Conservation (phyloP, 2,797 vertebrate species). For the Manis pentadactyla region DNA sequence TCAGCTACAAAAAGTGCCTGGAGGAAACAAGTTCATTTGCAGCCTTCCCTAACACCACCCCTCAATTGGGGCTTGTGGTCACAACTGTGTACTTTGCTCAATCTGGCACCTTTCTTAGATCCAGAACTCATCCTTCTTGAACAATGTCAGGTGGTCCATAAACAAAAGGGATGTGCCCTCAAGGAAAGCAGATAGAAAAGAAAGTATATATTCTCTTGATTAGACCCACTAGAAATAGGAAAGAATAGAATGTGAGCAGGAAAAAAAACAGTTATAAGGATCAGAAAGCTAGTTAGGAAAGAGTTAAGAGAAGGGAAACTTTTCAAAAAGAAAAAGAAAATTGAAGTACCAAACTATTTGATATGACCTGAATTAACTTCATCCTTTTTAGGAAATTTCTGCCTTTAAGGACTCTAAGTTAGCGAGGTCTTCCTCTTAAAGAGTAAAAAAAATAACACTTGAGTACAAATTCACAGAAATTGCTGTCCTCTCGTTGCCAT, state of each 20-base stretch:
- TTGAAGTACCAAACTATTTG: not conserved
- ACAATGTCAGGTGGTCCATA: not conserved
- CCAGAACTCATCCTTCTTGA: not conserved
- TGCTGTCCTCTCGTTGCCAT: not conserved
- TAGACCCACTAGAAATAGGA: not conserved
- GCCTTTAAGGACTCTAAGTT: not conserved
- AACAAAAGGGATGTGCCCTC: not conserved
- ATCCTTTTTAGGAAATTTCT: slow-evolving; percentile 21
- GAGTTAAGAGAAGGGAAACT: not conserved
- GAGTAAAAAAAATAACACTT: not conserved
- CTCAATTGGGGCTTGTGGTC: not conserved
- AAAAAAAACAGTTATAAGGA: not conserved
- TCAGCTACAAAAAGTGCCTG: not conserved
- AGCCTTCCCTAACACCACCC: not conserved
- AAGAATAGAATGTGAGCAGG: not conserved
- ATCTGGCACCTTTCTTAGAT: not conserved
- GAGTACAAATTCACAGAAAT: not conserved
- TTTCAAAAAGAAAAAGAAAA: not conserved
- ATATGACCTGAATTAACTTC: not conserved
- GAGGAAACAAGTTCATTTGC: not conserved
- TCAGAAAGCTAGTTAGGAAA: slow-evolving; percentile 13
- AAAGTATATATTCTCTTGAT: not conserved
- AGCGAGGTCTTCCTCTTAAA: not conserved
- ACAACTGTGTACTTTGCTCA: not conserved
- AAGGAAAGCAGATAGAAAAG: not conserved